These are phyloP conservation scores for Palloptera scutellata DNA, from an alignment of 2,888 invertebrate species.

Conservation along the genomic window DNA sequence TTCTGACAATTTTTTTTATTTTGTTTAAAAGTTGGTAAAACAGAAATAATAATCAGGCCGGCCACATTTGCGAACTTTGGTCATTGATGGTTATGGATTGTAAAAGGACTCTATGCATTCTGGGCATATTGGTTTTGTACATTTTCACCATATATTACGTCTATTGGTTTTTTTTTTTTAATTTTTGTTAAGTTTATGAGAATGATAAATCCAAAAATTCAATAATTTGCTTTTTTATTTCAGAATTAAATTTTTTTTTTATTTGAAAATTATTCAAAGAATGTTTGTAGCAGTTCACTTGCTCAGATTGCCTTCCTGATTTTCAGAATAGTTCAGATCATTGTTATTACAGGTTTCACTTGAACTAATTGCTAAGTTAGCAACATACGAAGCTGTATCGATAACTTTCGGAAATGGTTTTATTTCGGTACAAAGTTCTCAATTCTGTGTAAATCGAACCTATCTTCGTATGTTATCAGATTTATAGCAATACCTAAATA, in stretches of 20 bases:
- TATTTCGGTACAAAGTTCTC: constrained; percentile 99
- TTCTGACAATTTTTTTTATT: too few relatives aligned
- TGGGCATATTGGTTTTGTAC: too few relatives aligned
- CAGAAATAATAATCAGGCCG: too few relatives aligned
- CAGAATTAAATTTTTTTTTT: constrained; percentile 38
- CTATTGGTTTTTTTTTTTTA: too few relatives aligned
- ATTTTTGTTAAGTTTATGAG: constrained; percentile 40
- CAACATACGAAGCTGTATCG: constrained; percentile 97
- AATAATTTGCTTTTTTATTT: constrained; percentile 39
- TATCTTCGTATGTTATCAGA: constrained; percentile 98
- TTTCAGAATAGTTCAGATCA: constrained; percentile 61
- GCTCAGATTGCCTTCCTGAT: constrained; percentile 64
- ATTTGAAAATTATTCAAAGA: constrained; percentile 37
- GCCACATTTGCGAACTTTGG: too few relatives aligned
- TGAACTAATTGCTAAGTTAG: constrained; percentile 67
- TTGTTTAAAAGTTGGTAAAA: too few relatives aligned
- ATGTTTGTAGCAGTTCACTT: constrained; percentile 54
- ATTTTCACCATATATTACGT: too few relatives aligned
- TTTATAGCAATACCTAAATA: constrained; percentile 99
- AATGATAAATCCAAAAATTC: constrained; percentile 42
- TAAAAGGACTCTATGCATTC: too few relatives aligned
- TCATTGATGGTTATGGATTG: too few relatives aligned
- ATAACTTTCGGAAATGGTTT: constrained; percentile 99
- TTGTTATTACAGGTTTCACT: constrained; percentile 54
- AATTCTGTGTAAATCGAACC: constrained; percentile 96